Base-by-base conservation (phyloP, 2,797 vertebrate species). In the Tenualosa thibaudeaui region DNA sequence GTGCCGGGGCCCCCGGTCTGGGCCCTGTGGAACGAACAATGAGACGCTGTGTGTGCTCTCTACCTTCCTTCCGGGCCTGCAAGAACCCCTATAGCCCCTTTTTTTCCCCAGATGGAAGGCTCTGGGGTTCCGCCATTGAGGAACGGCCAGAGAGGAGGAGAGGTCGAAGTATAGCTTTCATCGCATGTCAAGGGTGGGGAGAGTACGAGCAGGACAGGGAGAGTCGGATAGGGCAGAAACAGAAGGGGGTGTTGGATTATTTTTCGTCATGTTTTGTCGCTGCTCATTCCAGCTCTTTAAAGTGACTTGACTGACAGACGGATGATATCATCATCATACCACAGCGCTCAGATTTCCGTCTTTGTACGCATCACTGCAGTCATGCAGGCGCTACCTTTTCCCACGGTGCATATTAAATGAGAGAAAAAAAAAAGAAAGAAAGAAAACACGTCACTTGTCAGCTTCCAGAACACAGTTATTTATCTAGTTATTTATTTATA, bases 1-100 rank as follows among this genome's bases (percentile, higher is more conserved):
- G 92, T 90, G 87, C 85, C 86, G 84, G 90, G 91, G 86, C 90
- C 89, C 82, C 89, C 81, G 82, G 89, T 93, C 89, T 91, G 89
- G 89, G 90, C 82, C 85, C 85, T 81, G 84, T 0, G 65, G 31
- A 17, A 12, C 13, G 88, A 89, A 94, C 92, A 95, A 94, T 92
- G 90, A 89, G 62, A 87, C 40, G 89, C 89, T 92, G 90, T 91
- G 40, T 78, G 40, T 58, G 49, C 87, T 86, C 62, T 54, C 88
- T 86, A 86, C 85, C 46, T 84, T 82, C 86, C 92, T 90, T 54
- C 84, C 86, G 86, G 90, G 86, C 71, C 71, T 2, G 40, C 71
- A 78, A 5, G 40, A 78, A 78, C 71, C 71, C 71, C 68, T 12
- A 13, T 43, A 15, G 13, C 65, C 31, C 53, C 12, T 31, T 37